Base-by-base conservation (phyloP, 1,140 invertebrate species). In the Tyrophagus putrescentiae region DNA sequence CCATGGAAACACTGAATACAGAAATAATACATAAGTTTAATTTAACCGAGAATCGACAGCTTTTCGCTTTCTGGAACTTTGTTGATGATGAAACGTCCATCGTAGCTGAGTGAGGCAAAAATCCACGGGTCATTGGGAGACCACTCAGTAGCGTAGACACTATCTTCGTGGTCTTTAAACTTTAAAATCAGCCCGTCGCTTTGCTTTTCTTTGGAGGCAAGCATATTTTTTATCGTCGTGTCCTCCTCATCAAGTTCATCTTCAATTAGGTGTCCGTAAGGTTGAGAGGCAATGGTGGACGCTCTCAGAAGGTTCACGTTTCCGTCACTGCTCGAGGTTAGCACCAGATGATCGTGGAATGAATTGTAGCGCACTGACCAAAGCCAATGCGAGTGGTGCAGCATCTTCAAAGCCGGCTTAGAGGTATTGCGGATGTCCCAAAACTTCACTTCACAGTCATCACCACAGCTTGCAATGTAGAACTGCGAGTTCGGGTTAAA, bases 401-500 rank as follows among this genome's bases (percentile, higher is more conserved):
- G 81, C 58, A 90, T 75, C 1, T 80, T 80, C 67, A 88, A 80
- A 4, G 94, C 75, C 1, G 90, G 84, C 67, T 84, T 79, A 28
- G 74, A 78, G 1, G 82, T 74, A 69, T 87, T 85, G 59, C 94
- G 76, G 65, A 89, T 83, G 71, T 98, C 94, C 93, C 94, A 98
- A 66, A 98, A 92, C 70, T 91, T 91, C 32, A 88, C 79, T 41
- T 81, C 82, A 4, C 90, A 91, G 73, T 98, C 93, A 72, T 98
- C 93, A 2, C 93, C 93, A 67, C 89, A 93, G 16, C 84, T 93
- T 1, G 85, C 87, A 60, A 98, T 66, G 69, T 87, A 85, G 70
- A 94, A 95, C 67, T 95, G 91, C 69, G 87, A 84, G 74, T 97
- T 97, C 18, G 89, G 85, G 76, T 98, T 98, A 68, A 94, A 96